These are phyloP conservation scores for Lamprotornis superbus DNA, from an alignment of 2,113 vertebrate species.

Conservation along the genomic window DNA sequence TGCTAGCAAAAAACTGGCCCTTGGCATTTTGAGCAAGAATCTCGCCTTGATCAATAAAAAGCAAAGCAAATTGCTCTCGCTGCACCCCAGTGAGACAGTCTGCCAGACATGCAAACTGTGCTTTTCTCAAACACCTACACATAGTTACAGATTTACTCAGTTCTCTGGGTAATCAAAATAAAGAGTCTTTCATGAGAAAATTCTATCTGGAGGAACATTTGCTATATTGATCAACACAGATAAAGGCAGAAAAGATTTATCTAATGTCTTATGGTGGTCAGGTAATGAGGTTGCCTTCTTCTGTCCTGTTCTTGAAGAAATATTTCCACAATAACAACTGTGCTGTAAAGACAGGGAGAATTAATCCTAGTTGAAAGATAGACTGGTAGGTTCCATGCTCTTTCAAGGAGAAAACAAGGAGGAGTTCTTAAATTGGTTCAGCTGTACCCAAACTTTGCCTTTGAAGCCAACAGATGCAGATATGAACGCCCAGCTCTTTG, in stretches of 20 bases:
- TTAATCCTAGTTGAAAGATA: background rate
- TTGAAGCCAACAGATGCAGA: conserved; percentile 2
- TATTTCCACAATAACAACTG: background rate
- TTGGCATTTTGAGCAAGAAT: background rate
- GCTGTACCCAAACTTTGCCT: background rate
- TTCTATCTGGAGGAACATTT: background rate
- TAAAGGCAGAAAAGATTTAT: background rate
- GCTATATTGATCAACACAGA: background rate
- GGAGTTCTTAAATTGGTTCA: background rate
- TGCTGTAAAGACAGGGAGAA: background rate
- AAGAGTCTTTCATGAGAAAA: background rate
- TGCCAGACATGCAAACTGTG: background rate
- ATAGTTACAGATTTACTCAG: background rate
- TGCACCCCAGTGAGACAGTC: background rate
- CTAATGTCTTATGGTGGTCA: background rate
- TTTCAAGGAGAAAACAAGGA: background rate
- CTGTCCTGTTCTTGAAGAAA: background rate
- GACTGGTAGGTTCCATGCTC: background rate
- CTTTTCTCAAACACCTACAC: conserved; percentile 21
- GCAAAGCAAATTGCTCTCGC: background rate
- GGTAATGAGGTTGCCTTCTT: background rate
- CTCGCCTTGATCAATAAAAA: background rate
- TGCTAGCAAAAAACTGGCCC: background rate
- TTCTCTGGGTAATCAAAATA: background rate
- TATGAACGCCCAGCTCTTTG: background rate